A percentile compares a stretch with the other conserved stretches of the same genome.
phyloP scores from a whole-genome alignment of 2,797 vertebrate genomes.

The Lepilemur ruficaudatus region DNA sequence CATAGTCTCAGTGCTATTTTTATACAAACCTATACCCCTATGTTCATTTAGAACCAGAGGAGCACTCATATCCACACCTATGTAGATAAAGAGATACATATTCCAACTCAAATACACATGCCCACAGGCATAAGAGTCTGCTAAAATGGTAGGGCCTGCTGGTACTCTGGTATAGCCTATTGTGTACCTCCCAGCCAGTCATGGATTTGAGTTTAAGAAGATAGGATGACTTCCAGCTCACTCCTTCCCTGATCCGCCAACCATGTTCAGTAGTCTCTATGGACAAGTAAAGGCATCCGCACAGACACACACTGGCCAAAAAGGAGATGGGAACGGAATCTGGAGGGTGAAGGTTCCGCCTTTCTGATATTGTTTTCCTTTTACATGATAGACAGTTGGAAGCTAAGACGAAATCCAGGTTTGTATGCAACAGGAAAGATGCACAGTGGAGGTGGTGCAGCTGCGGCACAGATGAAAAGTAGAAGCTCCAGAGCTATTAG shows the following conservation, averaged over 20 bases:
- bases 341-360: background rate
- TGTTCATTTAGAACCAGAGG: slow-evolving; percentile 18
- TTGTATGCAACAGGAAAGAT: background rate
- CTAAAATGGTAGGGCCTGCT: background rate
- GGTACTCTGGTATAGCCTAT: background rate
- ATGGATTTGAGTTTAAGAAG: slow-evolving; percentile 41
- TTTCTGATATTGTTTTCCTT: background rate
- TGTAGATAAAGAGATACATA: background rate
- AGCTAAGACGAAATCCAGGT: background rate
- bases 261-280: background rate
- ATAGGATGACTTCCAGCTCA: background rate
- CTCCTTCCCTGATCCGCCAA: background rate
- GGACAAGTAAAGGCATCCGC: background rate
- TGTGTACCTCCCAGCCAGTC: background rate
- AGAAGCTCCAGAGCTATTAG: background rate
- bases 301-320: background rate
- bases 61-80: background rate
- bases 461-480: background rate
- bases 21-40: background rate
- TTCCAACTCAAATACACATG: background rate
- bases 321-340: background rate
- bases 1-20: background rate
- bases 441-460: background rate
- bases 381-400: background rate
- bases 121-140: background rate